A percentile compares a stretch with the other conserved stretches of the same genome.
Evolutionary conservation across 2,797 vertebrate genomes (phyloP).

Genomic region (Pipistrellus pygmaeus): DNA sequence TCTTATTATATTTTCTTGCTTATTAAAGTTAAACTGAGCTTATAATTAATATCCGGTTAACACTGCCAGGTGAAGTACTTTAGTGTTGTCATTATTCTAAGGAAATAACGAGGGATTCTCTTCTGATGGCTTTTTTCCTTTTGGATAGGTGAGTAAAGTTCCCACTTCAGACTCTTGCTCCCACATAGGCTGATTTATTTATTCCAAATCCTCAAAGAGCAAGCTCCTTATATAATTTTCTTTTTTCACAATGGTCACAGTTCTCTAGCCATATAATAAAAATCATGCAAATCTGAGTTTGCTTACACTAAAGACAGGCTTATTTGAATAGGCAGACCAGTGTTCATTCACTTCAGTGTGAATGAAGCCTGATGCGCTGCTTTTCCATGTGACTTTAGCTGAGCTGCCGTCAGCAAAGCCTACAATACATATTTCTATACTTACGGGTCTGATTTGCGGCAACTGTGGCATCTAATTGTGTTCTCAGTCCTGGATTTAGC

Average conservation of each 20-base stretch:
- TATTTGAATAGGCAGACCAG: constrained; percentile 76
- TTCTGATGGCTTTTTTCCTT: constrained; percentile 67
- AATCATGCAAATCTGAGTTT: constrained; percentile 78
- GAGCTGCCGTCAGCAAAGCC: constrained; percentile 52
- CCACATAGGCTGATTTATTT: constrained; percentile 62
- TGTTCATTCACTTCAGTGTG: constrained; percentile 70
- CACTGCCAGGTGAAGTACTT: constrained; percentile 71
- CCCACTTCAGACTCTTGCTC: constrained; percentile 52
- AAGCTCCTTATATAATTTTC: constrained; percentile 63
- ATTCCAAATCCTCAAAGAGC: constrained; percentile 60
- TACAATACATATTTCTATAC: constrained; percentile 57
- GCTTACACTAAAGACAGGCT: constrained; percentile 72
- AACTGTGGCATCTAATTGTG: constrained; percentile 67
- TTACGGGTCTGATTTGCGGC: constrained; percentile 75
- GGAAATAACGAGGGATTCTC: constrained; percentile 70
- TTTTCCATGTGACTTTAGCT: constrained; percentile 71
- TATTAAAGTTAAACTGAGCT: constrained; percentile 81
- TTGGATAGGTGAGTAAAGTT: constrained; percentile 64
- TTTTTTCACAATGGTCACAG: constrained; percentile 65
- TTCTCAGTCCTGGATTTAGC: constrained; percentile 73
- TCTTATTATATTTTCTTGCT: constrained; percentile 81
- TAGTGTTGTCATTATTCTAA: constrained; percentile 73
- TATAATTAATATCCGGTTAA: constrained; percentile 80
- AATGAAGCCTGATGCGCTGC: constrained; percentile 75
- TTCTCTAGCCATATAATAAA: constrained; percentile 76